Evolutionary conservation across 2,113 vertebrate genomes (phyloP), one percentile per base, ranked within the genome.

Genomic region (Catharus bicknelli): DNA sequence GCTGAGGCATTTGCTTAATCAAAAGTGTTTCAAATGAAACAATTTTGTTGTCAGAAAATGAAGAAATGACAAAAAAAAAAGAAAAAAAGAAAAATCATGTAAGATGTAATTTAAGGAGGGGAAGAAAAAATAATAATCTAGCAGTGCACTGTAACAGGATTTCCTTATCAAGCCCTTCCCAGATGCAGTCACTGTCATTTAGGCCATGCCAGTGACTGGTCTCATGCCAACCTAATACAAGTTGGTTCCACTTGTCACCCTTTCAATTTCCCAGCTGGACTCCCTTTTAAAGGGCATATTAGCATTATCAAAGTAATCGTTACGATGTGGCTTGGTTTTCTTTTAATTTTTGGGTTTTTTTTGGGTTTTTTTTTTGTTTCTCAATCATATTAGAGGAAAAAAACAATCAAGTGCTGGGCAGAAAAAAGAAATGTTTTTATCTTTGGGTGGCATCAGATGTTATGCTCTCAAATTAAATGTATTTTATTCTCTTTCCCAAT

Each of bases 211-310:
- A 96, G 36, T 63, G 88, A 70, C 96, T 98, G 96, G 94, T 96
- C 91, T 95, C 62, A 51, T 95, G 97, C 97, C 98, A 97, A 91
- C 93, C 94, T 95, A 96, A 98, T 96, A 93, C 83, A 88, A 97
- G 96, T 97, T 98, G 95, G 97, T 98, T 98, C 96, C 96, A 97
- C 96, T 98, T 97, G 96, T 97, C 97, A 98, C 95, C 95, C 96
- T 96, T 98, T 97, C 97, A 91, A 96, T 97, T 98, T 98, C 97
- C 91, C 97, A 97, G 95, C 95, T 95, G 90, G 95, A 90, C 96
- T 97, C 92, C 23, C 55, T 97, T 97, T 97, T 97, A 97, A 97
- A 98, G 95, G 97, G 95, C 95, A 84, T 97, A 97, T 98, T 97
- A 97, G 85, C 97, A 97, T 97, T 97, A 97, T 98, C 97, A 93